These are phyloP conservation scores for Ethmia dodecea DNA, from an alignment of 2,888 invertebrate genomes.

Conservation along the genomic window DNA sequence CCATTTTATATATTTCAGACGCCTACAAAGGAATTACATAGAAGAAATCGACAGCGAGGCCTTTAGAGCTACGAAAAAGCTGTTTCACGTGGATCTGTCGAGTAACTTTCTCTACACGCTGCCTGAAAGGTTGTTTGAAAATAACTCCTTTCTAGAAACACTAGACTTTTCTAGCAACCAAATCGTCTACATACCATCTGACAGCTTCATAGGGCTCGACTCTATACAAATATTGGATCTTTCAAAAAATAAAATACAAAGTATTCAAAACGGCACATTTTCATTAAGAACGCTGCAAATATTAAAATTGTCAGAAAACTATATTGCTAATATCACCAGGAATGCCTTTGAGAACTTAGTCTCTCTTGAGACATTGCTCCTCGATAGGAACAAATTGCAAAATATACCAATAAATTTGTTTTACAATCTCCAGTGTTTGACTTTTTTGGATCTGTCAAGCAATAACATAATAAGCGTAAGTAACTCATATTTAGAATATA, in stretches of 20 bases:
- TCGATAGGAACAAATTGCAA: slow-evolving; percentile 74
- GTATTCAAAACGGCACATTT: slow-evolving; percentile 77
- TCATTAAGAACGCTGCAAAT: slow-evolving; percentile 76
- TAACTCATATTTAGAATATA: too few species aligned
- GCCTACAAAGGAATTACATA: slow-evolving; percentile 81
- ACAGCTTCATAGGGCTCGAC: slow-evolving; percentile 75
- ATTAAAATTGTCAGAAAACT: slow-evolving; percentile 83
- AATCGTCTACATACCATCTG: slow-evolving; percentile 75
- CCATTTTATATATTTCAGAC: slow-evolving; percentile 77
- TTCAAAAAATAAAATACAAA: slow-evolving; percentile 80
- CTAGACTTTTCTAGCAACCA: slow-evolving; percentile 83
- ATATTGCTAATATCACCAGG: slow-evolving; percentile 76
- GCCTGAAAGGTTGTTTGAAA: slow-evolving; percentile 77
- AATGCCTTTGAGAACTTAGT: slow-evolving; percentile 72
- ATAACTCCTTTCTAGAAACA: slow-evolving; percentile 76
- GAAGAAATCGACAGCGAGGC: slow-evolving; percentile 78
- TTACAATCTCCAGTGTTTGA: slow-evolving; percentile 64
- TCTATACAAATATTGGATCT: slow-evolving; percentile 83
- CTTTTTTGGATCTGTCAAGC: slow-evolving; percentile 72
- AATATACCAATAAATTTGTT: slow-evolving; percentile 67
- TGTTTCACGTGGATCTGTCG: slow-evolving; percentile 83
- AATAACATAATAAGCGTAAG: slow-evolving; percentile 72
- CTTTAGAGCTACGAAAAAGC: slow-evolving; percentile 76
- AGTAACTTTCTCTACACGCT: slow-evolving; percentile 80
- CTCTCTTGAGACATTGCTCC: slow-evolving; percentile 72